Conservation (phyloP, 2,797 vertebrate species). For the Rhabdophis nuchalis region DNA sequence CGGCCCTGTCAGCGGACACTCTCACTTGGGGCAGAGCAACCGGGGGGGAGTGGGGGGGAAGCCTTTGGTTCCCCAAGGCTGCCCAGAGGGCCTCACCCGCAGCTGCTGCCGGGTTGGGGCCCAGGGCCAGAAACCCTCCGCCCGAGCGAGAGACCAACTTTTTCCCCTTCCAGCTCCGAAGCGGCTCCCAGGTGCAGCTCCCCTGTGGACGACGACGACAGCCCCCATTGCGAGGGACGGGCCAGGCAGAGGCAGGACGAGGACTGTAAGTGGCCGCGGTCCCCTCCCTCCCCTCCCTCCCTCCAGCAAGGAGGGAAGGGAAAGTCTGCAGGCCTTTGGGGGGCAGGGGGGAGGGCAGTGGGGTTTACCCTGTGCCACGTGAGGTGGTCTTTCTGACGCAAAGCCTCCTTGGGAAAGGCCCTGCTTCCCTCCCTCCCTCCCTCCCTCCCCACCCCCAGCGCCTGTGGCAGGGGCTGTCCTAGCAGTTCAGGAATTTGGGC, state of each 20-base stretch:
- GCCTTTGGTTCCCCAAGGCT: not conserved
- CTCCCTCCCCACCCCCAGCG: not conserved
- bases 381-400: not conserved
- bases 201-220: conserved; percentile 78
- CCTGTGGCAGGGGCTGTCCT: not conserved
- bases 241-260: conserved; percentile 72
- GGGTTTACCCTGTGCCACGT: not conserved
- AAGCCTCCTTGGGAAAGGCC: not conserved
- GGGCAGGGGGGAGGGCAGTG: not conserved
- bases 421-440: not conserved
- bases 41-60: not conserved
- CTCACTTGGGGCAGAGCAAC: not conserved
- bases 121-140: not conserved
- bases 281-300: too few relatives aligned
- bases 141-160: not conserved
- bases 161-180: conserved; percentile 75
- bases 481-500: not conserved
- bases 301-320: rapidly evolving
- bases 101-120: not conserved
- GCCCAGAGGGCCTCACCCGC: not conserved
- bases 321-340: too few relatives aligned
- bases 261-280: conserved; percentile 73
- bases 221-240: conserved; percentile 45
- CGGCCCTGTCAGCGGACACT: not conserved
- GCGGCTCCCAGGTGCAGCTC: conserved; percentile 83